phyloP scores from a whole-genome alignment of 2,888 invertebrate genomes.

The Rhagophthalmus giganteus region DNA sequence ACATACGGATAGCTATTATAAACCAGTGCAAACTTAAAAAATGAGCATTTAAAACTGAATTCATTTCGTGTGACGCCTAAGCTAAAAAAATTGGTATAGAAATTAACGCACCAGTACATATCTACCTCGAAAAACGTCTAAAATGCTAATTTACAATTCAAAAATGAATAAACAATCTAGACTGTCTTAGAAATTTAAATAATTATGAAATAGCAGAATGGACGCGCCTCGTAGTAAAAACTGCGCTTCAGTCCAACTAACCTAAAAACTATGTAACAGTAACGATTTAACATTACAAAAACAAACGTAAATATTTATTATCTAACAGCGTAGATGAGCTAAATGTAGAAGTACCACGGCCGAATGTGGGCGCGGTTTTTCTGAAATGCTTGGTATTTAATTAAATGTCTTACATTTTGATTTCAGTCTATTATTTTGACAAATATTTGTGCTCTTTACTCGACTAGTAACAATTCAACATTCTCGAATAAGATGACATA shows the following conservation, averaged over 20 bases:
- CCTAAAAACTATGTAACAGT: constrained; percentile 38
- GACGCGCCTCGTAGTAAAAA: constrained; percentile 33
- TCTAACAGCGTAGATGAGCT: constrained; percentile 11
- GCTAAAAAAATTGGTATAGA: constrained; percentile 5
- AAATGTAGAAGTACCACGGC: constrained; percentile 5
- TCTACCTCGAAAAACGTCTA: constrained; percentile 10
- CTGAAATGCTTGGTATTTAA: constrained; percentile 3
- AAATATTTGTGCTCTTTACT: too few relatives aligned
- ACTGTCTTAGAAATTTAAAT: constrained; percentile 16
- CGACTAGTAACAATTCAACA: too few relatives aligned
- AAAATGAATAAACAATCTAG: constrained; percentile 15
- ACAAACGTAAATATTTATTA: constrained; percentile 11
- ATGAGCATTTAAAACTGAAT: constrained; percentile 20
- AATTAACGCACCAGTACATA: constrained; percentile 4
- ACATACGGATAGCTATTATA: constrained; percentile 4
- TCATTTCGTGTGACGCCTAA: constrained; percentile 5
- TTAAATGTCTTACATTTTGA: too few relatives aligned
- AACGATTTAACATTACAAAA: constrained; percentile 27
- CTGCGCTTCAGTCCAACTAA: constrained; percentile 28
- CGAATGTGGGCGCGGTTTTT: too few relatives aligned
- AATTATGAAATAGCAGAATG: constrained; percentile 9
- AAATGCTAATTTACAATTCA: constrained; percentile 10
- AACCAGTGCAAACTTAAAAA: constrained; percentile 12
- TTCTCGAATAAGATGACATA: too few relatives aligned
- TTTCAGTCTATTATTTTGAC: too few relatives aligned